Evolutionary conservation across 2,888 invertebrate species (phyloP).

Genomic region (Holacanthella duospinosa): DNA sequence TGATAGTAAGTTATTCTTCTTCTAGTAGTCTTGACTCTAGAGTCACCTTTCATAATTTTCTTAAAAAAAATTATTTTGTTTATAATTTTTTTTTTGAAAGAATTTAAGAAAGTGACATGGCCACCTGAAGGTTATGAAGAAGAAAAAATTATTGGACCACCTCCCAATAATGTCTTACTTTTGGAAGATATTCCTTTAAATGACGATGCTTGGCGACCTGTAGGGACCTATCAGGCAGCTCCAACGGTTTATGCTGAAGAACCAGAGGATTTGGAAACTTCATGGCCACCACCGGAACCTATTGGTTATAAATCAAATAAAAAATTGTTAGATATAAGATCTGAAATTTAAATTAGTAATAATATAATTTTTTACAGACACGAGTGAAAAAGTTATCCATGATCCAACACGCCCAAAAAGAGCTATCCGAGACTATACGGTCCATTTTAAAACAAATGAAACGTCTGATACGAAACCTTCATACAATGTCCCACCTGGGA

Average conservation of each 20-base stretch:
- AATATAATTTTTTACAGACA: conserved; percentile 23
- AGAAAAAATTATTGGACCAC: conserved; percentile 18
- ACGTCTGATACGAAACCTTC: conserved; percentile 18
- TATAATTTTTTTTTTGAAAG: conserved; percentile 9
- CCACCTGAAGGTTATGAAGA: conserved; percentile 30
- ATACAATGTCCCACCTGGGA: conserved; percentile 36
- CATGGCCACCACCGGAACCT: conserved; percentile 35
- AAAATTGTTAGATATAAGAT: too few relatives aligned
- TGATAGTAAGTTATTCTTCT: conserved; percentile 35
- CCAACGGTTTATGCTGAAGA: conserved; percentile 36
- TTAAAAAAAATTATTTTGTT: neutral
- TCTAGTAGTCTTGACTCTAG: too few relatives aligned
- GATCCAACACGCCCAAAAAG: conserved; percentile 27
- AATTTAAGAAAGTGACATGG: conserved; percentile 36
- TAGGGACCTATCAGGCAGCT: conserved; percentile 31
- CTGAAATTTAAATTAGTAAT: too few relatives aligned
- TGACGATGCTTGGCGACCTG: conserved; percentile 27
- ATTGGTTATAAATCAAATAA: conserved; percentile 19
- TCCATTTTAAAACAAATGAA: conserved; percentile 27
- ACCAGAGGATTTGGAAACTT: conserved; percentile 29
- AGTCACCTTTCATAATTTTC: neutral
- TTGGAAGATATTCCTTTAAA: conserved; percentile 33
- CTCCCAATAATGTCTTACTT: conserved; percentile 24
- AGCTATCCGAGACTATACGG: conserved; percentile 34
- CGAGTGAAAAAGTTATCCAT: conserved; percentile 31